Conservation (phyloP, 2,888 invertebrate species). For the Crepidodera aurea region DNA sequence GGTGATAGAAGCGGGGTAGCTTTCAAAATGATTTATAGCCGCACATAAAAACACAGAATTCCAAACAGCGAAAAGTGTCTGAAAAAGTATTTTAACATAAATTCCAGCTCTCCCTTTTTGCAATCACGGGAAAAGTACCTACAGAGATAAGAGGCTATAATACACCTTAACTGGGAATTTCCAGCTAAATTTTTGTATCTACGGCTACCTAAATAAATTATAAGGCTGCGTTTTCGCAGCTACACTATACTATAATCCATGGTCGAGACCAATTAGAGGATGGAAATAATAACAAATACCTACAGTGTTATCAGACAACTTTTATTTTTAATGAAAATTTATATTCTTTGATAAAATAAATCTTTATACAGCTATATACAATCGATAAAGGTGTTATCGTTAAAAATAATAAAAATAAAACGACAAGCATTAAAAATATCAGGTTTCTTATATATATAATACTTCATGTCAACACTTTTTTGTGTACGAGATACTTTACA, state of each 20-base stretch:
- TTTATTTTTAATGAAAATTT: constrained; percentile 36
- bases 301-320: no score
- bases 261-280: no score
- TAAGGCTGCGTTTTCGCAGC: no score
- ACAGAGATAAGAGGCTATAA: constrained; percentile 28
- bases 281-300: no score
- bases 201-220: constrained; percentile 15
- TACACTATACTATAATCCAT: no score
- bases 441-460: constrained; percentile 24
- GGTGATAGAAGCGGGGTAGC: constrained; percentile 20
- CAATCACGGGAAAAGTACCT: constrained; percentile 31
- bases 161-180: constrained; percentile 25
- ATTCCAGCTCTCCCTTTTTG: constrained; percentile 31
- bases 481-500: constrained; percentile 59
- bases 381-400: constrained; percentile 30
- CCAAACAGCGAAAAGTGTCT: constrained; percentile 31
- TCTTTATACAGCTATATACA: constrained; percentile 38
- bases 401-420: no score
- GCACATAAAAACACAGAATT: constrained; percentile 29
- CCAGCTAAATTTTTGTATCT: constrained; percentile 28
- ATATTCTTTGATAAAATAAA: constrained; percentile 31
- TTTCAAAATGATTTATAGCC: constrained; percentile 28
- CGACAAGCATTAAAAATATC: constrained; percentile 33
- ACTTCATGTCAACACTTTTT: constrained; percentile 33
- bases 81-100: constrained; percentile 30